phyloP scores from a whole-genome alignment of 2,888 invertebrate genomes.

The Norana najaformis region DNA sequence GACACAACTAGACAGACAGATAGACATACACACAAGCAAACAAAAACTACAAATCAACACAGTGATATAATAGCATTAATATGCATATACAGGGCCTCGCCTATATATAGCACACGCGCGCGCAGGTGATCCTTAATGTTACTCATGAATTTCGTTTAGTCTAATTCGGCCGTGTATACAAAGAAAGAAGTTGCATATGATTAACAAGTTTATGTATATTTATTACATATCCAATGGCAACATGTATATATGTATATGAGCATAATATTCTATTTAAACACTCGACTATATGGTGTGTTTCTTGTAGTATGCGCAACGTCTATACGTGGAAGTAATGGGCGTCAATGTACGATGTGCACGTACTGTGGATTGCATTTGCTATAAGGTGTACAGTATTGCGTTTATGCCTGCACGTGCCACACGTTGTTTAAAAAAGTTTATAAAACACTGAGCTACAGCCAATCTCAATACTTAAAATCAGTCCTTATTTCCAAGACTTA shows the following conservation, averaged over 20 bases:
- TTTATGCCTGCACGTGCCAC: neutral
- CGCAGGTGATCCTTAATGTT: neutral
- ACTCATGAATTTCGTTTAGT: neutral
- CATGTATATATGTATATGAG: neutral
- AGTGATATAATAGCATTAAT: neutral
- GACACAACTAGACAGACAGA: neutral
- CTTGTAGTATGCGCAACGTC: neutral
- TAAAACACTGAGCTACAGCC: too few species aligned
- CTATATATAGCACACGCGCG: neutral
- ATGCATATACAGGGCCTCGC: neutral
- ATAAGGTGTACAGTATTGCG: neutral
- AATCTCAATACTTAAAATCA: too few species aligned
- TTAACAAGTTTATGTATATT: too few species aligned
- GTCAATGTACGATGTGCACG: neutral
- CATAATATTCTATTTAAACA: neutral
- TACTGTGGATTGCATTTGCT: neutral
- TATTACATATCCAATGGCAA: too few species aligned
- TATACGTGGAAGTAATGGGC: neutral
- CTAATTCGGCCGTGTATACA: neutral
- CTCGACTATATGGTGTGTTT: neutral
- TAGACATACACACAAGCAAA: too few species aligned
- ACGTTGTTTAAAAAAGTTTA: too few species aligned
- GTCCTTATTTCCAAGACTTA: too few species aligned
- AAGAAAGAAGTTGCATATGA: too few species aligned
- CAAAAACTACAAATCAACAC: neutral